Conservation (phyloP, 2,888 invertebrate genomes). For the Listrodromus nycthemerus region DNA sequence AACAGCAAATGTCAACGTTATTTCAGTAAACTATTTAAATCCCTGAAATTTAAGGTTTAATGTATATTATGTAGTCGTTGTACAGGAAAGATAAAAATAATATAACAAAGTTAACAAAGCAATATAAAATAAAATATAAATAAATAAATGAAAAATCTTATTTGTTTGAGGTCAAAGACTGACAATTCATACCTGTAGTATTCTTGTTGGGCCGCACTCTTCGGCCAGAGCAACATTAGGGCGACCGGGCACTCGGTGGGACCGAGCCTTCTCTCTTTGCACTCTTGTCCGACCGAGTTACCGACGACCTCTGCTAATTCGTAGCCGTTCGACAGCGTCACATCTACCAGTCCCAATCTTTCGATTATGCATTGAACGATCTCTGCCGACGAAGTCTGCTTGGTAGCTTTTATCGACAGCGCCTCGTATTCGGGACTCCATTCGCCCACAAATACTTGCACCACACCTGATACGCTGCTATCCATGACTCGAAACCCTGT, state of each 20-base stretch:
- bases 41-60: too few species aligned
- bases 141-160: not conserved
- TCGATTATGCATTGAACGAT: constrained; percentile 95
- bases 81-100: too few species aligned
- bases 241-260: constrained; percentile 93
- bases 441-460: constrained; percentile 95
- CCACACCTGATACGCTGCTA: constrained; percentile 81
- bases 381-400: constrained; percentile 96
- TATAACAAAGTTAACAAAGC: too few species aligned
- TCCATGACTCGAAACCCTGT: constrained; percentile 80
- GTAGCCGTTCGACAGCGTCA: constrained; percentile 87
- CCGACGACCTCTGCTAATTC: constrained; percentile 96
- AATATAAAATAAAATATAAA: constrained; percentile 28
- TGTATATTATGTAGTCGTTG: too few species aligned
- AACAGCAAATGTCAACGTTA: constrained; percentile 66
- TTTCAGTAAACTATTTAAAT: too few species aligned
- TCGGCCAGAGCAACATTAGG: constrained; percentile 93
- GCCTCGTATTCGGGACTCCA: constrained; percentile 95
- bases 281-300: constrained; percentile 94
- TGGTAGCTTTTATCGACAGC: constrained; percentile 95
- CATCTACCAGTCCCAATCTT: constrained; percentile 87
- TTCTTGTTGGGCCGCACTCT: constrained; percentile 86
- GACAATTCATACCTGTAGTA: constrained; percentile 82
- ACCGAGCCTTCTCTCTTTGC: constrained; percentile 95
- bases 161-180: not conserved